Percentiles rank a stretch among this genome's conserved stretches.
Evolutionary conservation across 2,797 vertebrate genomes (phyloP).

Genomic region (Emydoidea blandingii): DNA sequence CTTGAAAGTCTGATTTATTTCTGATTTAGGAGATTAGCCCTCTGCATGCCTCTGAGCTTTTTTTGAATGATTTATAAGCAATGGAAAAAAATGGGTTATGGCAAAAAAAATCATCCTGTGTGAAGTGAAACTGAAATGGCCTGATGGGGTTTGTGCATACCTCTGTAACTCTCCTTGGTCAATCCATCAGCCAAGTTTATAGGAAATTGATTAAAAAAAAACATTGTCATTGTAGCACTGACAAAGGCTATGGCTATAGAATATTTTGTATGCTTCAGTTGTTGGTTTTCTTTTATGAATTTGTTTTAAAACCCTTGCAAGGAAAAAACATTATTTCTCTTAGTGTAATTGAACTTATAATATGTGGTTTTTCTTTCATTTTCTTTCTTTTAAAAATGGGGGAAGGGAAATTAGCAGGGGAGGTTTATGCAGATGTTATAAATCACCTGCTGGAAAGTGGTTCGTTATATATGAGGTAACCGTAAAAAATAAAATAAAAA

Average conservation of each 20-base stretch:
- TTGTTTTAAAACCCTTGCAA: neutral
- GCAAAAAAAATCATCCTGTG: neutral
- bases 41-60: neutral
- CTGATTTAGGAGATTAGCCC: conserved; percentile 20
- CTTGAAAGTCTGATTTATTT: neutral
- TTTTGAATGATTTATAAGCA: conserved; percentile 36
- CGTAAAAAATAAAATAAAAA: neutral
- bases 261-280: neutral
- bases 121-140: neutral
- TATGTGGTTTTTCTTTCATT: neutral
- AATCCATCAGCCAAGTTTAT: neutral
- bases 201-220: neutral
- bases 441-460: neutral
- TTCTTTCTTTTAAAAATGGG: neutral
- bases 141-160: too few relatives aligned
- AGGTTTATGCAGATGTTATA: conserved; percentile 12
- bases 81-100: conserved; percentile 42
- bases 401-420: neutral
- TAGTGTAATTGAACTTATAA: neutral
- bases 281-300: neutral
- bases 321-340: neutral
- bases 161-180: conserved; percentile 9
- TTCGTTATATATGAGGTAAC: neutral
- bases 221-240: rapidly evolving
- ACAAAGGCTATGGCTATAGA: neutral